Evolutionary conservation across 2,888 invertebrate species (phyloP).

Genomic region (Acheta domesticus): DNA sequence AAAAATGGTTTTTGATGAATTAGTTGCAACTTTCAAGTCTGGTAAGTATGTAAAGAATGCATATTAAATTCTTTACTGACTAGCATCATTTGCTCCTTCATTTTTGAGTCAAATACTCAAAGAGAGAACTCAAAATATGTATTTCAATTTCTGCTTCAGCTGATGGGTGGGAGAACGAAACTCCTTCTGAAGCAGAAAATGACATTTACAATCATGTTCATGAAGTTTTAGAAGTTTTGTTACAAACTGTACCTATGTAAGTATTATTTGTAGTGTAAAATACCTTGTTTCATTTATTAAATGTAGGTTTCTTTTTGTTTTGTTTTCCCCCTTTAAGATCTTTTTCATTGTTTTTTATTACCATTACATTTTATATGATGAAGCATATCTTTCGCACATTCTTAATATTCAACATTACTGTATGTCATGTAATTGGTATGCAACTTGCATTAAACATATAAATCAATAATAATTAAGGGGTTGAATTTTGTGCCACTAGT

Average conservation of each 20-base stretch:
- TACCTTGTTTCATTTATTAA: no score
- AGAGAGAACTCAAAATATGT: not conserved
- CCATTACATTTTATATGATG: no score
- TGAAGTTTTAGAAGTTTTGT: conserved; percentile 49
- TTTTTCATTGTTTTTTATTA: no score
- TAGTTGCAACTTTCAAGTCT: conserved; percentile 60
- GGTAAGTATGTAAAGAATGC: conserved; percentile 45
- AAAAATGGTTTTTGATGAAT: conserved; percentile 57
- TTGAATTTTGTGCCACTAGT: no score
- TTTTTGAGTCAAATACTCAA: no score
- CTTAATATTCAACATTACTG: no score
- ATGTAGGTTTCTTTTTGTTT: not conserved
- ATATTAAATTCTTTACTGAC: not conserved
- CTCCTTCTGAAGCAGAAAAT: conserved; percentile 55
- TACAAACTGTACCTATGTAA: conserved; percentile 59
- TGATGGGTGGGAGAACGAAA: conserved; percentile 58
- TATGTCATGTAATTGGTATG: no score
- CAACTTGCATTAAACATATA: no score
- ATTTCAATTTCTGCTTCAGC: conserved; percentile 43
- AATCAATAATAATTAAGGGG: no score
- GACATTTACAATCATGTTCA: conserved; percentile 64
- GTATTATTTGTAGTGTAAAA: conserved; percentile 38
- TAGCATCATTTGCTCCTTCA: not conserved
- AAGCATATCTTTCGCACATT: no score
- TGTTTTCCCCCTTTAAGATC: not conserved